phyloP scores from a whole-genome alignment of 2,888 invertebrate species.

The Sphecodes monilicornis region DNA sequence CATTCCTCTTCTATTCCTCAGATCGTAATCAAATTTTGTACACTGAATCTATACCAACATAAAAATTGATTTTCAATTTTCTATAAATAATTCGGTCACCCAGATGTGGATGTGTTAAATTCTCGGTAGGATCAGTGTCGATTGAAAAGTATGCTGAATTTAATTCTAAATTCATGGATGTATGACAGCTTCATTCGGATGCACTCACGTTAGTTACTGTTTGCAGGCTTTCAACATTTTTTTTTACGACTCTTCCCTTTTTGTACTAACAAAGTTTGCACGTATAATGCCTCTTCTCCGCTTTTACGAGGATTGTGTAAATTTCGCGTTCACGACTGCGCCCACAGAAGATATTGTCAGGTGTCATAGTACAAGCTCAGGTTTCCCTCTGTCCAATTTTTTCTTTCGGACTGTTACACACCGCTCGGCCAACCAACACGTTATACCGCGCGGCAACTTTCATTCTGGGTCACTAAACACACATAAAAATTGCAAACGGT shows the following conservation, averaged over 20 bases:
- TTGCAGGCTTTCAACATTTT: neutral
- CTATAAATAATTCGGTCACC: too few species aligned
- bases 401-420: neutral
- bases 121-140: too few species aligned
- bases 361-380: conserved; percentile 19
- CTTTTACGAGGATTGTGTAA: conserved; percentile 19
- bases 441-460: conserved; percentile 2
- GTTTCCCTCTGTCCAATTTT: conserved; percentile 17
- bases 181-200: neutral
- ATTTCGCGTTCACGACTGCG: neutral
- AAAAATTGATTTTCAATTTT: too few species aligned
- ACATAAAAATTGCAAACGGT: conserved; percentile 16
- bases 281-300: neutral
- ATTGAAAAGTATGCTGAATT: neutral
- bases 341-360: conserved; percentile 15
- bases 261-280: conserved; percentile 15
- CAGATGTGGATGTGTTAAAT: too few species aligned
- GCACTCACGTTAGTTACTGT: neutral
- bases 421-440: conserved; percentile 1
- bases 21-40: too few species aligned
- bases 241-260: neutral
- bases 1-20: too few species aligned
- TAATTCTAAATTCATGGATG: neutral
- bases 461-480: conserved; percentile 18
- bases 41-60: too few species aligned